Conservation (phyloP, 2,888 invertebrate species). For the Cephus nigrinus region DNA sequence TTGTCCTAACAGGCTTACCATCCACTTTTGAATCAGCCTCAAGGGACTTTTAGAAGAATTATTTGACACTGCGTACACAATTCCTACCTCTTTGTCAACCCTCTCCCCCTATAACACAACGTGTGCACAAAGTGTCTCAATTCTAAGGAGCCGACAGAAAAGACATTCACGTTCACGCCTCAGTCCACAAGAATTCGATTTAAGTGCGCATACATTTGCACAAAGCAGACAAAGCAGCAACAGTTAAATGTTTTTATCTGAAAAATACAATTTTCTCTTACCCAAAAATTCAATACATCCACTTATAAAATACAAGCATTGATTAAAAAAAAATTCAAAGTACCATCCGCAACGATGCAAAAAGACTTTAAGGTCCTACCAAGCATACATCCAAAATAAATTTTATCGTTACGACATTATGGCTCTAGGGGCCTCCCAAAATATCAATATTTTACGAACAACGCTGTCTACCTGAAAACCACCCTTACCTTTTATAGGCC, state of each 20-base stretch:
- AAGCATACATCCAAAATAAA: background rate
- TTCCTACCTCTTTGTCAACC: background rate
- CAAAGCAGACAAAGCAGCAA: background rate
- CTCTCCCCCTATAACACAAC: background rate
- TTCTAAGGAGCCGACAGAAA: background rate
- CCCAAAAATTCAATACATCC: background rate
- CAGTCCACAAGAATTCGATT: too few relatives aligned
- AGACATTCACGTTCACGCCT: too few relatives aligned
- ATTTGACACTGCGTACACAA: background rate
- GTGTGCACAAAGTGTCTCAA: background rate
- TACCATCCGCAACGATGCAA: background rate
- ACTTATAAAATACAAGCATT: background rate
- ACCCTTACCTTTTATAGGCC: background rate
- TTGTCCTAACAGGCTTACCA: background rate
- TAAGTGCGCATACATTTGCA: background rate
- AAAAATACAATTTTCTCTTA: background rate
- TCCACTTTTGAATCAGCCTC: background rate
- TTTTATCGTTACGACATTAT: background rate
- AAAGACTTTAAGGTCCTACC: background rate
- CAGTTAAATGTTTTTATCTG: background rate
- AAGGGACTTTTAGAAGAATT: background rate
- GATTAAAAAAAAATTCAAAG: background rate
- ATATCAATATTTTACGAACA: background rate
- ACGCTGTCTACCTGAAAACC: background rate
- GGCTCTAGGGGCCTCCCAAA: background rate